Base-by-base conservation (phyloP, 2,113 vertebrate species). In the Rynchops niger region DNA sequence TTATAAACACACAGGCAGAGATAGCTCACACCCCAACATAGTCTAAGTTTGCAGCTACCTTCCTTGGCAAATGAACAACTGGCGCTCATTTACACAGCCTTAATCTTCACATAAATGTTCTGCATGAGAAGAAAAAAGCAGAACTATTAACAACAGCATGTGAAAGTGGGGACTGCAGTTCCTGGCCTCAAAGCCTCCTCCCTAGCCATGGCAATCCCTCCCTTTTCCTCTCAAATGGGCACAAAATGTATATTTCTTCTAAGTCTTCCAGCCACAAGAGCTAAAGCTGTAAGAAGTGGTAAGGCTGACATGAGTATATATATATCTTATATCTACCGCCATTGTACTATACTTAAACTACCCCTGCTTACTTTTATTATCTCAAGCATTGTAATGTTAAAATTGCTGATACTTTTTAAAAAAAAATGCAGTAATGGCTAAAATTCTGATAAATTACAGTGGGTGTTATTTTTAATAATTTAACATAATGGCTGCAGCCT, bases 391-490 rank as follows among this genome's bases (percentile, higher is more conserved):
- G 20, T 65, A 90, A 77, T 76, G 70, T 70, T 96, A 95, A 96
- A 97, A 97, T 88, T 94, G 66, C 52, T 79, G 47, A 53, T 87
- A 78, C 17, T 29, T 94, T 88, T 97, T 65, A 4, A 6, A 23
- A n/a, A 80, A 86, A 27, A 79, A 92, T 74, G 45, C 53, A 84
- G 74, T 91, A 96, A 92, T 92, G 86, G 84, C 83, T 95, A 91
- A 95, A 96, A 95, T 96, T 97, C 94, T 96, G 92, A 97, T 95
- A 95, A 97, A 91, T 96, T 97, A 96, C 82, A 74, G 6, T 86
- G 86, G 82, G 91, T 97, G 74, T 95, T 98, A 94, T 97, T 97
- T 97, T 95, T 95, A 98, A 97, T 97, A 97, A 97, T 98, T 98
- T 97, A 97, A 82, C 80, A 92, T 97, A 97, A 97, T 95, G 96